A percentile compares a stretch with the other conserved stretches of the same genome.
These are phyloP conservation scores for Labia minor DNA, from an alignment of 2,888 invertebrate species.

Conservation along the genomic window DNA sequence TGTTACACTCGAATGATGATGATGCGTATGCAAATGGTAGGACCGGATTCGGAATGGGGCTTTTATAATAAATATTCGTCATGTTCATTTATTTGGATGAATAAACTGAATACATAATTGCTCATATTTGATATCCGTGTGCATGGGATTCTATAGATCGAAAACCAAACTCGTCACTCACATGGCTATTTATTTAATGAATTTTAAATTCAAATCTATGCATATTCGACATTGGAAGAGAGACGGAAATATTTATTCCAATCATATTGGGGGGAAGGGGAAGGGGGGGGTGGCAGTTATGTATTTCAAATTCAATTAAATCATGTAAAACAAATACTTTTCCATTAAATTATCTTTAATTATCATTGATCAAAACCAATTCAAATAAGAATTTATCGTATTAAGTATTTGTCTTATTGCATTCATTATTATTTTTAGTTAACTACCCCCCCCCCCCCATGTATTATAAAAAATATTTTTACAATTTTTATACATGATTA, in stretches of 20 bases:
- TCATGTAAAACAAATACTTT: not conserved
- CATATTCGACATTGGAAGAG: not conserved
- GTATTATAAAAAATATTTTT: too few relatives aligned
- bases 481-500: too few relatives aligned
- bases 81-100: not conserved
- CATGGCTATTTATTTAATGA: not conserved
- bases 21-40: too few relatives aligned
- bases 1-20: too few relatives aligned
- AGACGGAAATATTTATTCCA: not conserved
- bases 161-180: not conserved
- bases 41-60: too few relatives aligned
- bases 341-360: too few relatives aligned
- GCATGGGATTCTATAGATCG: not conserved
- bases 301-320: not conserved
- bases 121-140: not conserved
- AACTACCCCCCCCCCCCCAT: too few relatives aligned
- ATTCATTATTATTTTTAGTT: too few relatives aligned
- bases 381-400: too few relatives aligned
- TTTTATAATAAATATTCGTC: not conserved
- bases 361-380: too few relatives aligned
- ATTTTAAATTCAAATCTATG: not conserved
- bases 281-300: not conserved
- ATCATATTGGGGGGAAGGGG: too few relatives aligned
- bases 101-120: not conserved
- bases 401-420: too few relatives aligned